Conservation (phyloP, 2,113 vertebrate species). For the Vidua chalybeata region DNA sequence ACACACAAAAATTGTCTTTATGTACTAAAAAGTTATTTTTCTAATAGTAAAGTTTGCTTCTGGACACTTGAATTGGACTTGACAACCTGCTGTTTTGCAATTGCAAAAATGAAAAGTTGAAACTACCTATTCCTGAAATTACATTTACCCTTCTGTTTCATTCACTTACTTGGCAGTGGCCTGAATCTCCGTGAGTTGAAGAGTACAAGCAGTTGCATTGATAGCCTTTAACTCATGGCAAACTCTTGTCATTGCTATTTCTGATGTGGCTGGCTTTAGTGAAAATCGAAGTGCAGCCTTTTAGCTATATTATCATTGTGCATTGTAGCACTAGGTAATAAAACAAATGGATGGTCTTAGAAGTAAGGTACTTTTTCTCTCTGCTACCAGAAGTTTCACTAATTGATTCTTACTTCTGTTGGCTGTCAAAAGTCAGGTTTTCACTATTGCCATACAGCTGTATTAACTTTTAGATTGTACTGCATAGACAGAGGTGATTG, state of each 20-base stretch:
- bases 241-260: slow-evolving; percentile 13
- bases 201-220: neutral
- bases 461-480: neutral
- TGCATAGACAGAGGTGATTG: neutral
- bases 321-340: slow-evolving; percentile 29
- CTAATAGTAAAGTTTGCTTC: neutral
- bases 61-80: neutral
- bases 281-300: slow-evolving; percentile 1
- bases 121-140: neutral
- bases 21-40: neutral
- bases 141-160: neutral
- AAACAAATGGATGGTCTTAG: slow-evolving; percentile 50
- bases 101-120: neutral
- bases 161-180: neutral
- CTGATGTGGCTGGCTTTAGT: slow-evolving; percentile 1
- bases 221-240: neutral
- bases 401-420: slow-evolving; percentile 35
- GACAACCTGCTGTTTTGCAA: neutral
- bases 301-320: slow-evolving; percentile 40
- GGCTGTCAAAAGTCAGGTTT: slow-evolving; percentile 33
- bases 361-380: neutral
- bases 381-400: slow-evolving; percentile 6
- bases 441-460: neutral
- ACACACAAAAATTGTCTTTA: neutral
- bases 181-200: neutral